These are phyloP conservation scores for Rhadina sibilatrix DNA, from an alignment of 2,113 vertebrate species.

Conservation along the genomic window DNA sequence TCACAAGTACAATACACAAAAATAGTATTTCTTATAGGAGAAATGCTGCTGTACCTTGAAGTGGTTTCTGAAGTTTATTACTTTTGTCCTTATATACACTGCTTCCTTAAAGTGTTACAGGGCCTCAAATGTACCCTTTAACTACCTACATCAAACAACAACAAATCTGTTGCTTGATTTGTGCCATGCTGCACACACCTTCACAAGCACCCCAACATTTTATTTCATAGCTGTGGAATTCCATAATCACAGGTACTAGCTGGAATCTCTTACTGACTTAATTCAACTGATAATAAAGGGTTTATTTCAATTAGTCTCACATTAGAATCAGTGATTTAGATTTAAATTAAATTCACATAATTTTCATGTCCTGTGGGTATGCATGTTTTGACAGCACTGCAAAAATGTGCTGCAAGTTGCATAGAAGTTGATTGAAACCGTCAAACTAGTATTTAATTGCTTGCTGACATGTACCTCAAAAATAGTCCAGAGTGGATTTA, in stretches of 20 bases:
- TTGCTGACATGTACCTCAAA: background rate
- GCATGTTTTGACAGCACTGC: background rate
- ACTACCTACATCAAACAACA: background rate
- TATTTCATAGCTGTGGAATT: background rate
- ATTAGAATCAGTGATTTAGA: background rate
- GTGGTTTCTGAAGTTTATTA: background rate
- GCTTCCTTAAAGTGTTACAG: background rate
- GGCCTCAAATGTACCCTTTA: background rate
- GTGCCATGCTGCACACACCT: background rate
- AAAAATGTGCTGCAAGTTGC: background rate
- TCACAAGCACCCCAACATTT: background rate
- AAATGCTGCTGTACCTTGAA: background rate
- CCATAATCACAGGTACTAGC: background rate
- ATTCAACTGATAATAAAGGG: background rate
- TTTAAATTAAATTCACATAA: background rate
- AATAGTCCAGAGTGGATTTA: constrained; percentile 4
- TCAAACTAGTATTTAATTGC: constrained; percentile 6
- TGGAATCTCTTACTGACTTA: background rate
- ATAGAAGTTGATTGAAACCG: background rate
- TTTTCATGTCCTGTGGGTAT: background rate
- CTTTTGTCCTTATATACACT: background rate
- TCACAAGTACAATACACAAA: background rate
- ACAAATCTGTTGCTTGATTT: background rate
- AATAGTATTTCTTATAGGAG: background rate
- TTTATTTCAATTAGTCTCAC: constrained; percentile 5